phyloP scores from a whole-genome alignment of 2,797 vertebrate genomes.

The Hoplostethus mediterraneus region DNA sequence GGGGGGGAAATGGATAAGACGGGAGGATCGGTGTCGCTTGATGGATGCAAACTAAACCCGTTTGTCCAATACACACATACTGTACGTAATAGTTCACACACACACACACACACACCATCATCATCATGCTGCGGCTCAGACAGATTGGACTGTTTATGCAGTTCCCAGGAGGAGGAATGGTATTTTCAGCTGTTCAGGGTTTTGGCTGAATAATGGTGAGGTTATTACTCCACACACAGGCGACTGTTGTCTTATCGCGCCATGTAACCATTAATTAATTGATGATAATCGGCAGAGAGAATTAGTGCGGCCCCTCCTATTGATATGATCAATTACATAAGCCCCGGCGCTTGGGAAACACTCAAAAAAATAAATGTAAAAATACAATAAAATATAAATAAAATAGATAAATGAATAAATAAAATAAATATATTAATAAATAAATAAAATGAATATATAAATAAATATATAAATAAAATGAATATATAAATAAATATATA shows the following conservation, averaged over 20 bases:
- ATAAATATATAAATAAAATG: neutral
- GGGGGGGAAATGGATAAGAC: neutral
- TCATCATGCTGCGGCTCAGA: conserved; percentile 31
- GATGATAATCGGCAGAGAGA: conserved; percentile 78
- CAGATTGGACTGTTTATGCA: conserved; percentile 49
- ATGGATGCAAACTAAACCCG: conserved; percentile 26
- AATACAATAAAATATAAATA: no score
- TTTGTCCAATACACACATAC: neutral
- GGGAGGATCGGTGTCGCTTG: neutral
- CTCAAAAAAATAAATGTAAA: neutral
- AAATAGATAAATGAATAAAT: no score
- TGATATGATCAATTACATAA: conserved; percentile 77
- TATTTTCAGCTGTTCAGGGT: conserved; percentile 43
- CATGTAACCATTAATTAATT: conserved; percentile 80
- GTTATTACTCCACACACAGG: conserved; percentile 53
- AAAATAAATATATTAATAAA: no score
- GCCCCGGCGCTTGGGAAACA: conserved; percentile 49
- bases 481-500: conserved; percentile 26
- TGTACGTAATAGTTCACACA: neutral
- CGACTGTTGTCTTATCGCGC: conserved; percentile 70
- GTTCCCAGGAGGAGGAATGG: conserved; percentile 44
- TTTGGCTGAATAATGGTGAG: conserved; percentile 48
- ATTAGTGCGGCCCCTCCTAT: conserved; percentile 65
- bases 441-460: no score
- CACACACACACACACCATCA: neutral